Percentiles rank a stretch among this genome's conserved stretches.
These are phyloP conservation scores for Echinometra lucunter DNA, from an alignment of 53 echinoderm and acorn worm genomes.

Conservation along the genomic window DNA sequence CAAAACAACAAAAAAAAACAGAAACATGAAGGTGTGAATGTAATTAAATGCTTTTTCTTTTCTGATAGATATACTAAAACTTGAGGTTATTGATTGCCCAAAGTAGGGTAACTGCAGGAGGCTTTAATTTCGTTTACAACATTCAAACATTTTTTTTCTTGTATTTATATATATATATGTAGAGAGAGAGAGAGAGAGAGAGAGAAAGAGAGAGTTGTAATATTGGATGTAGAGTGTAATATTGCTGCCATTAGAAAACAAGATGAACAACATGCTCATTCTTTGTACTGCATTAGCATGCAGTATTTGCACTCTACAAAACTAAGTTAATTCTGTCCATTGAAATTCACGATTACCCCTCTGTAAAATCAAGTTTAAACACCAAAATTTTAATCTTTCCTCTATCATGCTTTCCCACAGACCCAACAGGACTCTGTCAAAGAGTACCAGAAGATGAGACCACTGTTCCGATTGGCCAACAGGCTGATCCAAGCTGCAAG, in stretches of 20 bases:
- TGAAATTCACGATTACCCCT: not conserved
- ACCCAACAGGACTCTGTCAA: not conserved
- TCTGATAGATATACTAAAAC: not conserved
- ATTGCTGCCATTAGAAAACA: not conserved
- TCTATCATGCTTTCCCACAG: not conserved
- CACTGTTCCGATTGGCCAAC: slow-evolving; percentile 81
- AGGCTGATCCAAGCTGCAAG: slow-evolving; percentile 88
- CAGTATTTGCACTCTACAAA: not conserved
- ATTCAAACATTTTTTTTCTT: not conserved
- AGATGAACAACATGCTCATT: not conserved
- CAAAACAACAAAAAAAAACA: not conserved
- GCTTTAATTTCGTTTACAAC: too few species aligned
- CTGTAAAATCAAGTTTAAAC: not conserved
- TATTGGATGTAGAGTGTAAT: not conserved
- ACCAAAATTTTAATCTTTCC: too few species aligned
- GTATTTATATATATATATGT: too few species aligned
- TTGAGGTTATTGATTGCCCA: too few species aligned
- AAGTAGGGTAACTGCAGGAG: too few species aligned
- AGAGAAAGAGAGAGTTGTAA: too few species aligned
- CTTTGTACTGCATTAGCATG: not conserved
- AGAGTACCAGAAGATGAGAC: slow-evolving; percentile 62
- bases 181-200: too few species aligned
- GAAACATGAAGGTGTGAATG: not conserved
- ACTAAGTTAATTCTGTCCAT: not conserved
- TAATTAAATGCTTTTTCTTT: not conserved